These are phyloP conservation scores for Epicampocera succincta DNA, from an alignment of 2,888 invertebrate genomes.

Conservation along the genomic window DNA sequence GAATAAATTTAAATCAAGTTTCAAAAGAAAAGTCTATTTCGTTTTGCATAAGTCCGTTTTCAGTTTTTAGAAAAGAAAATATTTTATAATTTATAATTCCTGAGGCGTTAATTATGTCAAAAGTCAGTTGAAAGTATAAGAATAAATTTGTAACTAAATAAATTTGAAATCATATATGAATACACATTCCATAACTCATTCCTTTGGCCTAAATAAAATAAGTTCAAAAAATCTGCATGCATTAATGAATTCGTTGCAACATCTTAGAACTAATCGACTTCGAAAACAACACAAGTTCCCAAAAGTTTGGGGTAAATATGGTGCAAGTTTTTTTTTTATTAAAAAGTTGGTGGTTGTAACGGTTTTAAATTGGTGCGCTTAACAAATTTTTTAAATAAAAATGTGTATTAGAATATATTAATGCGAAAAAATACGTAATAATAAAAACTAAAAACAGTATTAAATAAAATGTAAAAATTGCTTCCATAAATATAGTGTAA, in stretches of 20 bases:
- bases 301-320: constrained; percentile 68
- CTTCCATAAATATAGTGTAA: constrained; percentile 10
- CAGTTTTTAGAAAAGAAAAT: too few relatives aligned
- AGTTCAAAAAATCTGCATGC: not conserved
- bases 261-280: constrained; percentile 51
- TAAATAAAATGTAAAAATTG: constrained; percentile 52
- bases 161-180: too few relatives aligned
- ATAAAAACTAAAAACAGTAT: constrained; percentile 34
- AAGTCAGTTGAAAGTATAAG: too few relatives aligned
- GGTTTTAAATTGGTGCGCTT: constrained; percentile 80
- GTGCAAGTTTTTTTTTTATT: constrained; percentile 72
- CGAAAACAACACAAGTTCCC: constrained; percentile 1
- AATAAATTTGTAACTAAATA: too few relatives aligned
- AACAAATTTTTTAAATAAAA: constrained; percentile 34
- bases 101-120: too few relatives aligned
- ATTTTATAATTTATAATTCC: too few relatives aligned
- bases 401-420: constrained; percentile 64
- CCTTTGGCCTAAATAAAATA: too few relatives aligned
- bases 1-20: too few relatives aligned
- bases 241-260: constrained; percentile 7
- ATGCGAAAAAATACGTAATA: constrained; percentile 33
- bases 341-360: constrained; percentile 74
- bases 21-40: too few relatives aligned
- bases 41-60: too few relatives aligned
- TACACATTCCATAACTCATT: too few relatives aligned